These are phyloP conservation scores for Leptura quadrifasciata DNA, from an alignment of 2,888 invertebrate genomes.

Conservation along the genomic window DNA sequence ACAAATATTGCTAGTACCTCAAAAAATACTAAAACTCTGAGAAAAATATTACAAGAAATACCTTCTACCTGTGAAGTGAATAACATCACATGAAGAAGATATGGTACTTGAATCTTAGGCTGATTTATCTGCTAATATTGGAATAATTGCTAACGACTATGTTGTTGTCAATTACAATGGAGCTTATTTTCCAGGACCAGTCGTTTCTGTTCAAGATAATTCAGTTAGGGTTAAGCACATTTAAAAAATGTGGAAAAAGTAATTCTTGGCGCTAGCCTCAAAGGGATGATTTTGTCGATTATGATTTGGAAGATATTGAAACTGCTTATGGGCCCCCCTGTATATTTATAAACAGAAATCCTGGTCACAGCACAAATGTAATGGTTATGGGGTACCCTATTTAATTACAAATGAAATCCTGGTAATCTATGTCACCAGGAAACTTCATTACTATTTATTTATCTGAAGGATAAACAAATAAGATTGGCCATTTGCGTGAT, in stretches of 20 bases:
- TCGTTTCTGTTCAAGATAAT: not conserved
- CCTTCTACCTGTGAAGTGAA: not conserved
- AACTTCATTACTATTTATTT: no score
- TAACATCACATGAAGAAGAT: not conserved
- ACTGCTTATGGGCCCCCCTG: no score
- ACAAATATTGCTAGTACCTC: not conserved
- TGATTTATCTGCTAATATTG: not conserved
- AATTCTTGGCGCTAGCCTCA: not conserved
- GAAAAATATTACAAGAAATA: not conserved
- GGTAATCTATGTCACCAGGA: no score
- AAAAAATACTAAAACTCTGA: not conserved
- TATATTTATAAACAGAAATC: no score
- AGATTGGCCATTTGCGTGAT: no score
- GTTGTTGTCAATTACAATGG: not conserved
- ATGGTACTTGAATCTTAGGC: not conserved
- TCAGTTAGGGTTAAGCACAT: not conserved
- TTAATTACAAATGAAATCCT: no score
- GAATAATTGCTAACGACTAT: not conserved
- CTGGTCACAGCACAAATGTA: no score
- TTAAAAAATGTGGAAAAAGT: not conserved
- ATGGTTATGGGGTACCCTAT: no score
- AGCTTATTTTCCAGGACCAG: conserved; percentile 1
- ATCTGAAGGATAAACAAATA: no score
- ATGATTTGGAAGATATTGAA: not conserved
- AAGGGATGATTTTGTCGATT: not conserved